These are phyloP conservation scores for Catharus bicknelli DNA, from an alignment of 2,113 vertebrate species.

Conservation along the genomic window DNA sequence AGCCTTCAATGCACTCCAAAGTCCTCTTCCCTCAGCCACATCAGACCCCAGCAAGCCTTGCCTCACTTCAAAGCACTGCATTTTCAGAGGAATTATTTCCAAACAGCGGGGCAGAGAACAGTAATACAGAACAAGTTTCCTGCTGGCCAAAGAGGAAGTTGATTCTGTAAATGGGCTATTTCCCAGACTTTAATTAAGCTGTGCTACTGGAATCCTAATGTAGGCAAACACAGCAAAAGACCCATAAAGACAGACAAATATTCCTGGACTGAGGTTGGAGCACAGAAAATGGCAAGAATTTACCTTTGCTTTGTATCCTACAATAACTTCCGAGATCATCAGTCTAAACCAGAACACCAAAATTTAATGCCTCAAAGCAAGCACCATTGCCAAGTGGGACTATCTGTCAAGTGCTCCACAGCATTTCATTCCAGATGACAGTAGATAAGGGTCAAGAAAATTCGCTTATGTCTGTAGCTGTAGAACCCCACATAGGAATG, in stretches of 20 bases:
- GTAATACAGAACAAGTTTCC: not conserved
- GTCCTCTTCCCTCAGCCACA: not conserved
- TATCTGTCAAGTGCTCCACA: not conserved
- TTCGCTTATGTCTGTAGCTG: not conserved
- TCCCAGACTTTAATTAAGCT: constrained; percentile 29
- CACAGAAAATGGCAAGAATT: not conserved
- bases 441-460: not conserved
- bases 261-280: not conserved
- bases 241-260: not conserved
- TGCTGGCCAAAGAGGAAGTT: constrained; percentile 10
- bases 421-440: not conserved
- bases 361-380: not conserved
- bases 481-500: not conserved
- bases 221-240: not conserved
- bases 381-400: not conserved
- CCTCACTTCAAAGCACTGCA: constrained; percentile 34
- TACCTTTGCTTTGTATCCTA: not conserved
- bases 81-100: constrained; percentile 10
- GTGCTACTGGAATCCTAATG: not conserved
- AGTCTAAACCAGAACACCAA: not conserved
- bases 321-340: not conserved
- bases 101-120: constrained; percentile 13
- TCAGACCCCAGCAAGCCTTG: not conserved
- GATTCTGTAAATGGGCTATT: not conserved
- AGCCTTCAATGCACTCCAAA: not conserved